These are phyloP conservation scores for human DNA, from an alignment of 2,113 vertebrate genomes.

Conservation along the genomic window DNA sequence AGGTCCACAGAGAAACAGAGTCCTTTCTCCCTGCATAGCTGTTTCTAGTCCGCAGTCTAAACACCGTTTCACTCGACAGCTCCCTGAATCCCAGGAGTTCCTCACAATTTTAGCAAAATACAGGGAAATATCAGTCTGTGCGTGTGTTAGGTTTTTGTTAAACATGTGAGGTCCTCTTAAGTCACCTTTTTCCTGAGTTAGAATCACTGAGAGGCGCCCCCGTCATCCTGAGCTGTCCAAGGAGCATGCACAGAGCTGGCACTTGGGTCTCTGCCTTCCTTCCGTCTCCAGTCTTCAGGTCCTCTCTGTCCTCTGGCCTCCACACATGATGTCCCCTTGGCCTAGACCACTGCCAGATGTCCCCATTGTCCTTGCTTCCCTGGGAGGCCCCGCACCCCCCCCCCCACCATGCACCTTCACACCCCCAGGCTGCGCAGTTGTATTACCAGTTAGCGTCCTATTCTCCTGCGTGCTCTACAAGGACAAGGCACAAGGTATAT, in stretches of 20 bases:
- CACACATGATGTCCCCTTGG: neutral
- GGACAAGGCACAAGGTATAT: neutral
- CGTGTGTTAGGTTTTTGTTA: neutral
- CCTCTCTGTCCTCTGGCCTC: neutral
- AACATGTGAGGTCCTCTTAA: neutral
- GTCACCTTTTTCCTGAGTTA: neutral
- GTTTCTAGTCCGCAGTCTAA: accelerated
- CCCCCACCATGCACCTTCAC: neutral
- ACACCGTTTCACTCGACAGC: neutral
- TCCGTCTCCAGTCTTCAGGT: neutral
- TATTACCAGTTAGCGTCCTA: neutral
- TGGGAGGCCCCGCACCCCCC: neutral
- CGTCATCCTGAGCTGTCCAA: neutral
- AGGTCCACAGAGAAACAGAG: neutral
- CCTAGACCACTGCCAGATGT: neutral
- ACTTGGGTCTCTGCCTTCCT: neutral
- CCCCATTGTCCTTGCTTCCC: neutral
- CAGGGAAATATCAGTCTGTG: neutral
- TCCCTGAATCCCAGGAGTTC: neutral
- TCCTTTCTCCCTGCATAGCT: neutral
- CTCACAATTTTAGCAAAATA: neutral
- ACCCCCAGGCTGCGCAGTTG: too few species aligned
- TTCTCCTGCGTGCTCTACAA: neutral
- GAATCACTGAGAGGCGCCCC: accelerated
- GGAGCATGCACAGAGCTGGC: neutral